Evolutionary conservation across 2,113 vertebrate genomes (phyloP).

Genomic region (Lanius ludovicianus): DNA sequence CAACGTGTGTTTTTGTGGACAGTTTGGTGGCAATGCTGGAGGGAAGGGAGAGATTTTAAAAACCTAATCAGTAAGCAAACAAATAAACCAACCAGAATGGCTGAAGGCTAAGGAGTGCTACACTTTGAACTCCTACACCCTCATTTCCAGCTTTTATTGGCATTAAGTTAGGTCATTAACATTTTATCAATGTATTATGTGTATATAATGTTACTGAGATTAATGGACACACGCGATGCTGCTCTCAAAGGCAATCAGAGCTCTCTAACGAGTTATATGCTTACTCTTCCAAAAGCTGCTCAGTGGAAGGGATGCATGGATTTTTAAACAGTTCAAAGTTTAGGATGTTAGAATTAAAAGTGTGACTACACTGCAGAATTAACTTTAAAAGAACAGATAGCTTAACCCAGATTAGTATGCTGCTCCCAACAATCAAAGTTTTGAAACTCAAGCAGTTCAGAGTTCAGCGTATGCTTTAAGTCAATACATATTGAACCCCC

Average conservation of each 20-base stretch:
- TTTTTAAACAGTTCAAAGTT: conserved; percentile 46
- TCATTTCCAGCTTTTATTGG: conserved; percentile 55
- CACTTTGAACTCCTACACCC: conserved; percentile 47
- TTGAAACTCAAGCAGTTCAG: conserved; percentile 40
- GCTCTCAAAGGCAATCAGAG: conserved; percentile 18
- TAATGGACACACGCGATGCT: conserved; percentile 25
- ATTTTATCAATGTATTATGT: conserved; percentile 62
- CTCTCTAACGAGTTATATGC: background rate
- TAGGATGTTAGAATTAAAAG: conserved; percentile 16
- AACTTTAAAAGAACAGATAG: conserved; percentile 1
- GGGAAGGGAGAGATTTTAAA: background rate
- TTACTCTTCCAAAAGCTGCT: conserved; percentile 40
- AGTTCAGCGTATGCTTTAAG: conserved; percentile 38
- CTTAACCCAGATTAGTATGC: conserved; percentile 48
- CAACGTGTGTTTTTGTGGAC: background rate
- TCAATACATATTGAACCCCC: conserved; percentile 52
- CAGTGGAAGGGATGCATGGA: background rate
- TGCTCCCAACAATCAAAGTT: conserved; percentile 14
- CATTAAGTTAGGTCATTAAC: conserved; percentile 56
- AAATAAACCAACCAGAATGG: conserved; percentile 26
- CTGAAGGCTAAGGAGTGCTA: background rate
- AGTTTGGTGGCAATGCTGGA: background rate
- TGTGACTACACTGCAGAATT: conserved; percentile 19
- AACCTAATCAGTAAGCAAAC: background rate
- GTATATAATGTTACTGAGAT: conserved; percentile 56